Conservation (phyloP, 2,888 invertebrate species). For the Cistogaster globosa region DNA sequence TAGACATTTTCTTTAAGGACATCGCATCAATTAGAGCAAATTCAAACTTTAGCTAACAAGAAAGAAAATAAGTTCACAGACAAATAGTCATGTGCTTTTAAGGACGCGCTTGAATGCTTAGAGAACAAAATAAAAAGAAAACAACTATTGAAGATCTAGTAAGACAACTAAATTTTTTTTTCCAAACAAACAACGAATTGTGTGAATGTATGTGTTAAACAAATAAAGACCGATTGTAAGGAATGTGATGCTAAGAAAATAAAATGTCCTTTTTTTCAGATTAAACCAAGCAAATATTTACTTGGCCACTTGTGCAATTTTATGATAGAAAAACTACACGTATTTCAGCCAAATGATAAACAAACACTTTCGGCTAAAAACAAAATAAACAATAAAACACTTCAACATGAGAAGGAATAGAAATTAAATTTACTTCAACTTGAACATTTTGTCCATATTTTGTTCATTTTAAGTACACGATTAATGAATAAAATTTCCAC, state of each 20-base stretch:
- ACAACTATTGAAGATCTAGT: not conserved
- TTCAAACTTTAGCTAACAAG: not conserved
- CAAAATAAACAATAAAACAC: not conserved
- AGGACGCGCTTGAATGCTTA: not conserved
- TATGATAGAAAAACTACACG: not conserved
- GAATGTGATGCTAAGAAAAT: not conserved
- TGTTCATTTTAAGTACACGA: not conserved
- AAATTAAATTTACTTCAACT: not conserved
- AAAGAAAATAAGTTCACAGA: not conserved
- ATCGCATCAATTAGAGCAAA: not conserved
- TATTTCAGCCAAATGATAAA: conserved; percentile 37
- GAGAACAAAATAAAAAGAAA: no score
- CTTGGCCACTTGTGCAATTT: not conserved
- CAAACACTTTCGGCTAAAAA: conserved; percentile 12
- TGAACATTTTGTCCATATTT: not conserved
- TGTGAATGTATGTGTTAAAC: not conserved
- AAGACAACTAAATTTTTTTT: no score
- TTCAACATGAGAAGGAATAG: not conserved
- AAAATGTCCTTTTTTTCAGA: conserved; percentile 8
- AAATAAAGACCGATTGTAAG: not conserved
- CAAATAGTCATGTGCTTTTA: not conserved
- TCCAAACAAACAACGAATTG: not conserved
- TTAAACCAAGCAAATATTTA: conserved; percentile 29
- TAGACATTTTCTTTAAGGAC: not conserved
- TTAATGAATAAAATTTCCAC: not conserved